These are phyloP conservation scores for Phalanger gymnotis DNA, from an alignment of 2,797 vertebrate species.

Conservation along the genomic window DNA sequence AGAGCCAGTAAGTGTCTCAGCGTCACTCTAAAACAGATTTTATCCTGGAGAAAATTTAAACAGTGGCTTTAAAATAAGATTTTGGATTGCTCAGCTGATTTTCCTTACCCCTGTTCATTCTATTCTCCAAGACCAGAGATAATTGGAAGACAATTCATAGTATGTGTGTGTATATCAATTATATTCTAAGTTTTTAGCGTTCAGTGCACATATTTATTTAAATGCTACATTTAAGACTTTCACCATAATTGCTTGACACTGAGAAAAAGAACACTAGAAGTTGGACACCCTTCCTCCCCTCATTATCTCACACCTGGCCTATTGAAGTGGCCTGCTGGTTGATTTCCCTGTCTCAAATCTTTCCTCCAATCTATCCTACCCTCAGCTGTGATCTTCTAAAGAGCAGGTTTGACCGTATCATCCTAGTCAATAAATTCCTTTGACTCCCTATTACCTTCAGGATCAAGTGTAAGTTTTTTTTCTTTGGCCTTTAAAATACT, in stretches of 20 bases:
- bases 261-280: not conserved
- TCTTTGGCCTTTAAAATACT: not conserved
- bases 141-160: not conserved
- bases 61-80: conserved; percentile 10
- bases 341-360: not conserved
- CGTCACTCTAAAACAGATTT: conserved; percentile 48
- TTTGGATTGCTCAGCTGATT: not conserved
- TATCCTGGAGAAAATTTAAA: conserved; percentile 22
- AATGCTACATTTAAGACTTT: not conserved
- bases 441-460: not conserved
- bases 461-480: not conserved
- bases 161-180: too few relatives aligned
- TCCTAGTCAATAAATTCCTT: not conserved
- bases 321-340: not conserved
- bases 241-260: not conserved
- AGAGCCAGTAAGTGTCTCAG: not conserved
- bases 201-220: not conserved
- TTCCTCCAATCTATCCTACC: not conserved
- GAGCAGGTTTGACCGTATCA: not conserved
- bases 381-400: not conserved
- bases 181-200: not conserved
- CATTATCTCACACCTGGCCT: not conserved
- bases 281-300: not conserved
- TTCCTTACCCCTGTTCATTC: not conserved
- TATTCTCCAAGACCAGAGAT: not conserved